phyloP scores from a whole-genome alignment of 1,140 invertebrate genomes.

The Hylaeus anthracinus region DNA sequence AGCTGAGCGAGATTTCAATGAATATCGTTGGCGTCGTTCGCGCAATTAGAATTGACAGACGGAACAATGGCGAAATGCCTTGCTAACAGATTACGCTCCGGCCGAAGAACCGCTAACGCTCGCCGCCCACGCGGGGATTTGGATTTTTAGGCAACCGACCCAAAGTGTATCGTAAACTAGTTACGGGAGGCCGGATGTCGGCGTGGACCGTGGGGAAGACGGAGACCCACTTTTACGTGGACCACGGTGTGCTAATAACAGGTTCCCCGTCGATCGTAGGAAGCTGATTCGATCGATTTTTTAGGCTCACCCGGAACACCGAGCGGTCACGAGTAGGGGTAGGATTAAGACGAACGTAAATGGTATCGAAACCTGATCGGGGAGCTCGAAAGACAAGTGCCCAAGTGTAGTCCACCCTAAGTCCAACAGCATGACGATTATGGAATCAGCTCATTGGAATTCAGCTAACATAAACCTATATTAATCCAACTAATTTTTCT shows the following conservation, averaged over 20 bases:
- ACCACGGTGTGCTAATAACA: constrained; percentile 35
- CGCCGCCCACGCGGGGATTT: constrained; percentile 65
- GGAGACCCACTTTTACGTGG: constrained; percentile 18
- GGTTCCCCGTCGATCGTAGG: constrained; percentile 42
- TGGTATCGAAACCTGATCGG: background rate
- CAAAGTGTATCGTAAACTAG: constrained; percentile 46
- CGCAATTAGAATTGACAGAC: constrained; percentile 69
- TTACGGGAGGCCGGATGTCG: constrained; percentile 30
- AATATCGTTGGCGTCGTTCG: constrained; percentile 61
- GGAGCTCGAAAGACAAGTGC: background rate
- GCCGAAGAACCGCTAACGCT: constrained; percentile 27
- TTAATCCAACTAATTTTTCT: no score
- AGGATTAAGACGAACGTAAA: constrained; percentile 23
- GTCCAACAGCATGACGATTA: no score
- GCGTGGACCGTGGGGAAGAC: constrained; percentile 3
- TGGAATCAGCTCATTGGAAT: no score
- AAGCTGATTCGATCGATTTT: constrained; percentile 39
- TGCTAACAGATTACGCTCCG: constrained; percentile 30
- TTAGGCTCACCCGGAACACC: constrained; percentile 20
- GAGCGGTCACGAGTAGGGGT: background rate
- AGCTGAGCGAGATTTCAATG: constrained; percentile 51
- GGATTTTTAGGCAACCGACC: constrained; percentile 60
- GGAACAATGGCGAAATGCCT: constrained; percentile 66
- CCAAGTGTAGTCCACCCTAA: background rate
- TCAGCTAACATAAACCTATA: no score